These are phyloP conservation scores for Brachionus rubens DNA, from an alignment of 1,140 invertebrate genomes.

Conservation along the genomic window DNA sequence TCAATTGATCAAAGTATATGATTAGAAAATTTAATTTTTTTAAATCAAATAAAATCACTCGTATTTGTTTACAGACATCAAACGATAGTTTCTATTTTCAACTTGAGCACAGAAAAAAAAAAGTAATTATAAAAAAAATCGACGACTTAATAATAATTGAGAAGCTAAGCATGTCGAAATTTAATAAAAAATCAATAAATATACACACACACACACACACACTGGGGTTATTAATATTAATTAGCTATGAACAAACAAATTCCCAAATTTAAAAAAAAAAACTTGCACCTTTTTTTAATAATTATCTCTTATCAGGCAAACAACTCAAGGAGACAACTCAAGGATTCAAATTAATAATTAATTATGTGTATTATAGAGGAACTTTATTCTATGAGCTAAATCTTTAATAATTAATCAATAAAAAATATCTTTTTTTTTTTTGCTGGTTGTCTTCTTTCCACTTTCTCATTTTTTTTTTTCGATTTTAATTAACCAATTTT, in stretches of 20 bases:
- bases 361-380: not conserved
- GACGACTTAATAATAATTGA: too few species aligned
- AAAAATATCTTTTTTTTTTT: not conserved
- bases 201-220: too few species aligned
- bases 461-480: not conserved
- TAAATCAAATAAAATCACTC: too few species aligned
- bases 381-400: not conserved
- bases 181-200: slow-evolving; percentile 37
- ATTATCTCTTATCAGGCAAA: slow-evolving; percentile 9
- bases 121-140: too few species aligned
- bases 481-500: slow-evolving; percentile 41
- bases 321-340: too few species aligned
- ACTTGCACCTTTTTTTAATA: not conserved
- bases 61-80: too few species aligned
- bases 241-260: not conserved
- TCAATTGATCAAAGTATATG: too few species aligned
- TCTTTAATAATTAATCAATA: slow-evolving; percentile 21
- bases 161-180: slow-evolving; percentile 28
- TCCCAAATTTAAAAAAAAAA: not conserved
- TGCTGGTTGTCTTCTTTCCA: not conserved
- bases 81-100: too few species aligned
- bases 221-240: slow-evolving; percentile 38
- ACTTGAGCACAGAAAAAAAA: too few species aligned
- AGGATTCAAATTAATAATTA: too few species aligned
- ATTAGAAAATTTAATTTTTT: too few species aligned